Evolutionary conservation across 2,113 vertebrate genomes (phyloP), one percentile per base, ranked within the genome.

Genomic region (Pipa parva): DNA sequence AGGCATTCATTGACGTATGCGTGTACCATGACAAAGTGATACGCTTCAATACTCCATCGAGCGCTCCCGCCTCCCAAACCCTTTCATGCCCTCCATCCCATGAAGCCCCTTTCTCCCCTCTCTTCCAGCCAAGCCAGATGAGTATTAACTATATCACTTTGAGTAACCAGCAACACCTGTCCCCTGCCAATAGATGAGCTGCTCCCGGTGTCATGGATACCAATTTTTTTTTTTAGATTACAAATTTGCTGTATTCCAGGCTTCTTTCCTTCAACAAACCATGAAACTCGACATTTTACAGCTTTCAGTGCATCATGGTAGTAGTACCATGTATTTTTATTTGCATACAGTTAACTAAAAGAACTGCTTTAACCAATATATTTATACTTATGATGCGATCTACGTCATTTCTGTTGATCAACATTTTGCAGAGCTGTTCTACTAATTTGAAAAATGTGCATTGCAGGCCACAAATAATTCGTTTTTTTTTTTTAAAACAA

Each of bases 81-180:
- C 76, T 77, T 80, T 63, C 83, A 84, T 81, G 83, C 84, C 86
- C 84, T 37, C 76, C 87, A 77, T 73, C 88, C 88, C 91, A 87
- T 63, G 83, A 75, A 49, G 42, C 80, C 81, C 42, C 86, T 77
- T 74, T 83, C 82, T 88, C 83, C 81, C 76, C 80, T 77, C 80
- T 86, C 72, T 75, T 88, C 83, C 88, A 82, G 79, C 83, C 85
- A 74, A 88, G 88, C 88, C 88, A 93, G 92, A 95, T 91, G 94
- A 94, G 93, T 94, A 94, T 93, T 93, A 69, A 91, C 85, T 90
- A 88, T 92, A 96, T 95, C 92, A 95, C 92, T 93, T 91, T 84
- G 91, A 93, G 93, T 92, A 98, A 95, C 93, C 91, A 93, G 94
- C 96, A 94, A 89, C 92, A 84, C 91, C 89, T 81, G 20, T 84